phyloP scores from a whole-genome alignment of 1,140 invertebrate genomes.

The Neodiprion pinetum region DNA sequence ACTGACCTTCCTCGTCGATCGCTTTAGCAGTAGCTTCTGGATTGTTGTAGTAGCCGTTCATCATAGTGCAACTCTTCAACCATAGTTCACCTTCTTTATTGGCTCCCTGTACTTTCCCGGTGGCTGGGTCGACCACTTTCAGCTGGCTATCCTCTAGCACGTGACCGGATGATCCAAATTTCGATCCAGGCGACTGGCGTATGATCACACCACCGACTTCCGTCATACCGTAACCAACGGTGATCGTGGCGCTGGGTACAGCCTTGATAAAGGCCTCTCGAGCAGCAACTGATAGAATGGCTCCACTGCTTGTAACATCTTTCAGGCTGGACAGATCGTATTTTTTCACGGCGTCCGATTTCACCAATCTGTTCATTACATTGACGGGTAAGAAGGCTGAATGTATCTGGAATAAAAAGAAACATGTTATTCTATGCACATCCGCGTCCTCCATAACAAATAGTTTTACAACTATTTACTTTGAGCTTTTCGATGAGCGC shows the following conservation, averaged over 20 bases:
- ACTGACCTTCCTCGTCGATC: constrained; percentile 54
- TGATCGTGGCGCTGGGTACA: constrained; percentile 29
- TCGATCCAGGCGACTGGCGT: constrained; percentile 53
- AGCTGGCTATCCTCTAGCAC: neutral
- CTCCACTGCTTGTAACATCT: constrained; percentile 42
- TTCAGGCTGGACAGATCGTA: constrained; percentile 38
- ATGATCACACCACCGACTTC: constrained; percentile 35
- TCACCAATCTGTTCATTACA: neutral
- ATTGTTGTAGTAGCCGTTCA: constrained; percentile 52
- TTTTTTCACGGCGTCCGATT: constrained; percentile 27
- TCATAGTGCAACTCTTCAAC: constrained; percentile 39
- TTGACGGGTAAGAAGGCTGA: neutral
- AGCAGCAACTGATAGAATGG: constrained; percentile 35
- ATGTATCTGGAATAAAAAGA: neutral
- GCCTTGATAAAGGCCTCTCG: constrained; percentile 23
- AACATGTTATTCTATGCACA: too few relatives aligned
- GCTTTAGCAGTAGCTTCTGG: constrained; percentile 62
- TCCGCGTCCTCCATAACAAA: neutral
- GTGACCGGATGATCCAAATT: neutral
- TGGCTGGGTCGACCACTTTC: constrained; percentile 42
- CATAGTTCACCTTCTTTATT: constrained; percentile 50
- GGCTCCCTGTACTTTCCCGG: constrained; percentile 43
- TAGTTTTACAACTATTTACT: constrained; percentile 25
- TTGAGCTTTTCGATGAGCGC: constrained; percentile 58
- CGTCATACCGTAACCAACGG: constrained; percentile 43